Base-by-base conservation (phyloP, 2,888 invertebrate species). In the Cephus pygmeus region DNA sequence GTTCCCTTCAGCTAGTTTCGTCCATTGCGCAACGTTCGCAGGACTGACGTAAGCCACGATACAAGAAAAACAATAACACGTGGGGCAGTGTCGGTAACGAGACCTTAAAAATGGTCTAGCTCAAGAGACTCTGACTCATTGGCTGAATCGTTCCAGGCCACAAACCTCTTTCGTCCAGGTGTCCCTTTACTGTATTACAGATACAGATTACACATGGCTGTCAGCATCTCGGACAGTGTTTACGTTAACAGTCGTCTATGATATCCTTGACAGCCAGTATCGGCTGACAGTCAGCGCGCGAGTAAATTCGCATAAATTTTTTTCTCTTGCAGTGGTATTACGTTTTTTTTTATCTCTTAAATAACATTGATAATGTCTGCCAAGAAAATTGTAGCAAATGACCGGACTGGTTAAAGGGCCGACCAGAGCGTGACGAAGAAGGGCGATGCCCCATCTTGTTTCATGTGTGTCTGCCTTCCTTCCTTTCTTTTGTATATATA, bases 201-300 rank as follows among this genome's bases (percentile, higher is more conserved):
- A 33, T 75, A 31, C 56, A 23, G 56, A 56, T 31, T 34, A 71
- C 71, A 71, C 33, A 31, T 12, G 12, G 71, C 71, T 23, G 33
- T 31, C 12, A 34, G 9, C 36, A 36, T 12, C 36, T n/a, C 3
- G 9, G 31, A 71, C 23, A 23, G 2, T 40, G 40, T 40, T 56
- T 56, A 56, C 56, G 56, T 56, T 56, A 23, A 56, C 56, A 23
- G 23, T 56, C 56, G 23, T 75, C 56, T 56, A 23, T 9, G 75
- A 40, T 69, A 77, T 77, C 77, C 77, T 77, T 77, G 77, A 40
- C 75, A 68, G 56, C n/a, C 75, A 34, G 75, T 69, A 77, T 77
- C 77, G 75, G 12, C 71, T 77, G 23, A 56, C 23, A 56, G 56
- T 23, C 56, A 23, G 56, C 56, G 23, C 1, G 23, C 56, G 56